Evolutionary conservation across 1,140 invertebrate genomes (phyloP), one percentile per base, ranked within the genome.

Genomic region (Solenopsis invicta): DNA sequence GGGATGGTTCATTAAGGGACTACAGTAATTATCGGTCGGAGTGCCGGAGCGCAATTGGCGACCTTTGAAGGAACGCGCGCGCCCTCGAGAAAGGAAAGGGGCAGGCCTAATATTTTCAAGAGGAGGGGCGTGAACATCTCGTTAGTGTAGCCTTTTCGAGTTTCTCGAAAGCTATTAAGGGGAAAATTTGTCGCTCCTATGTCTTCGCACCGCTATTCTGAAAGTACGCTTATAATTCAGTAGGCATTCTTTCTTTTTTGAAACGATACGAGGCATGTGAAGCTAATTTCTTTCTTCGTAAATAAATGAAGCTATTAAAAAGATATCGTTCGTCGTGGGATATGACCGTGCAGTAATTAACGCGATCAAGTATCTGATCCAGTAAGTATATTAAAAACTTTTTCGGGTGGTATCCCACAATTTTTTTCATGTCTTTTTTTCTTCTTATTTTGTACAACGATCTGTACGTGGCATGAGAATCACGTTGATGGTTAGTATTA

Each of bases 1-100:
- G 18, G 37, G 61, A 21, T 59, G 87, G 16, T 66, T 90, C 78
- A 50, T 90, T 90, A 90, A 78, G 5, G 61, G 59, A 50, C 88
- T 4, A 77, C 56, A 12, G 54, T 89, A 89, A 90, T 90, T 87
- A 74, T 81, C 87, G 88, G 88, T 62, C 56, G 80, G 85, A 76
- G 85, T 76, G 45, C 71, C 76, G 21, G 29, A 29, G 21, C 67
- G 77, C 77, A 76, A 80, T 52, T 80, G 87, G 82, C 54, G 71
- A 89, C 72, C 64, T 78, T 66, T 66, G 45, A 62, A 54, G 71
- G 12, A 13, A 62, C 50, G 45, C 50, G 48, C 24, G 16, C 56
- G 29, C 34, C 24, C 64, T 88, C 13, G 29, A 74, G n/a, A 67
- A 72, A 52, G 48, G 5, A 78, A 88, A 62, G 84, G 59, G 81